Percentiles rank a stretch among this genome's conserved stretches.
Conservation (phyloP, 2,113 vertebrate species). For the Verasper variegatus region DNA sequence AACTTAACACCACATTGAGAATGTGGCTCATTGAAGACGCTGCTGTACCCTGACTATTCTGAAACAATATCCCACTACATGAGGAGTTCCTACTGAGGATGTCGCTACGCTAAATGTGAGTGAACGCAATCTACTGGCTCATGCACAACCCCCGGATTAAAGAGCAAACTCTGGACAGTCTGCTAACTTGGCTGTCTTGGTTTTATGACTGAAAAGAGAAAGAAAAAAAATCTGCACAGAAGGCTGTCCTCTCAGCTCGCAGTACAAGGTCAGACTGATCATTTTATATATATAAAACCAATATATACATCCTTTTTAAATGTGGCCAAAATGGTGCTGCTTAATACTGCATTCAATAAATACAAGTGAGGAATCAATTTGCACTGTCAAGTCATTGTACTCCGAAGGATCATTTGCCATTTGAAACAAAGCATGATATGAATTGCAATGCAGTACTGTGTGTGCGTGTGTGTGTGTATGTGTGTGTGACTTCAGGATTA, state of each 20-base stretch:
- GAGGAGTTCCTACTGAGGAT: slow-evolving; percentile 47
- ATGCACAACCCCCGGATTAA: slow-evolving; percentile 24
- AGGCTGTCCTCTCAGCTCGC: slow-evolving; percentile 20
- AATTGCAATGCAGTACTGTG: slow-evolving; percentile 56
- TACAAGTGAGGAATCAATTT: slow-evolving; percentile 60
- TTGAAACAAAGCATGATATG: slow-evolving; percentile 62
- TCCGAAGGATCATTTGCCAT: slow-evolving; percentile 55
- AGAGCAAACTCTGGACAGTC: slow-evolving; percentile 44
- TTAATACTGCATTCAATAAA: slow-evolving; percentile 73
- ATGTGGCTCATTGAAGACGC: slow-evolving; percentile 67
- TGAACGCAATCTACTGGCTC: slow-evolving; percentile 21
- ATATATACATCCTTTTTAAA: slow-evolving; percentile 62
- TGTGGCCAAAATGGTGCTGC: slow-evolving; percentile 53
- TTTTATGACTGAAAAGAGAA: slow-evolving; percentile 11
- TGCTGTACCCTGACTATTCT: slow-evolving; percentile 64
- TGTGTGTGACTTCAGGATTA: slow-evolving; percentile 62
- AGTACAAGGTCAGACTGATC: slow-evolving; percentile 50
- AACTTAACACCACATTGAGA: slow-evolving; percentile 58
- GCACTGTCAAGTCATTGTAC: slow-evolving; percentile 60
- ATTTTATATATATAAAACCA: slow-evolving; percentile 45
- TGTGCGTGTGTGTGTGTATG: slow-evolving; percentile 36
- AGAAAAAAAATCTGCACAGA: slow-evolving; percentile 31
- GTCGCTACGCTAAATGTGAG: slow-evolving; percentile 52
- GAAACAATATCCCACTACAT: slow-evolving; percentile 44
- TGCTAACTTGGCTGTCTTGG: slow-evolving; percentile 49